Evolutionary conservation across 2,113 vertebrate species (phyloP).

Genomic region (Diadophis punctatus): DNA sequence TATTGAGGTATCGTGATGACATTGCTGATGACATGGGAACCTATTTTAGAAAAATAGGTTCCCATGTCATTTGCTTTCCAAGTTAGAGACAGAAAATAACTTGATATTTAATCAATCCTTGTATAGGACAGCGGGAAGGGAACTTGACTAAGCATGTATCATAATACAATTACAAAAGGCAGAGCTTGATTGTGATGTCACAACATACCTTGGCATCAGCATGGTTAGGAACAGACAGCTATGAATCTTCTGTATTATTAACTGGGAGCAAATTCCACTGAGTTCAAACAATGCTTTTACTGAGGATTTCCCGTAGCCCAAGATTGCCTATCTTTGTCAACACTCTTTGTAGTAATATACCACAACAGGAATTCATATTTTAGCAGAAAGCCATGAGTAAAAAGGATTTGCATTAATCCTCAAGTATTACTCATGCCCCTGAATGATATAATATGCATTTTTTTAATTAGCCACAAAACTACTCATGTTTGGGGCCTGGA

Average conservation of each 20-base stretch:
- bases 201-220: not conserved
- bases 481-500: slow-evolving; percentile 19
- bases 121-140: not conserved
- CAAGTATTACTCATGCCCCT: slow-evolving; percentile 17
- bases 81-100: not conserved
- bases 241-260: not conserved
- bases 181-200: not conserved
- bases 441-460: slow-evolving; percentile 31
- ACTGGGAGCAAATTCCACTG: not conserved
- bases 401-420: slow-evolving; percentile 13
- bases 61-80: not conserved
- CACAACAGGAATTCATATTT: slow-evolving; percentile 3
- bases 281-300: not conserved
- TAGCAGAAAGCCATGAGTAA: slow-evolving; percentile 17
- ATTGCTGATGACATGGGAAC: too few species aligned
- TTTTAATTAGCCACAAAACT: slow-evolving; percentile 25
- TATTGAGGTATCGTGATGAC: not conserved
- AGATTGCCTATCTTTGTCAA: not conserved
- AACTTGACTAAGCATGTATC: not conserved
- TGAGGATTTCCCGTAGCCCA: not conserved
- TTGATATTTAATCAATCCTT: not conserved
- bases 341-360: slow-evolving; percentile 22
- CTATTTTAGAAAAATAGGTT: not conserved
- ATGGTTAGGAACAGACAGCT: not conserved
- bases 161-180: not conserved